Evolutionary conservation across 2,888 invertebrate genomes (phyloP), one percentile per base, ranked within the genome.

Genomic region (Athalia rosae): DNA sequence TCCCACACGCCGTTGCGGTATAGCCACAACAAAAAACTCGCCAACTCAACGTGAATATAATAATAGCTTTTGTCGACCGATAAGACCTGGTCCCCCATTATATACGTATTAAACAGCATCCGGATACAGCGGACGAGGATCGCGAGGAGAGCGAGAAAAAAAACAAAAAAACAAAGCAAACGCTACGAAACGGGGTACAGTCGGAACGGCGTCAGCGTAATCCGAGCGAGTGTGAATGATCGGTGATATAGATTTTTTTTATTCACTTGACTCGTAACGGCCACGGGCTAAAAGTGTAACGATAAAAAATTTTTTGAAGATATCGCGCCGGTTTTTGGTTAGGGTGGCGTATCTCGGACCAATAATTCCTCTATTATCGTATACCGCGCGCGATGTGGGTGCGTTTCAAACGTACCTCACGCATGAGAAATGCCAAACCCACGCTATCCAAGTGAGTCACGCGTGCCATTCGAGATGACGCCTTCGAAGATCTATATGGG

Each of bases 381-480:
- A 15, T 13, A 11, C 48, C 58, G n/a, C n/a, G n/a, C n/a, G n/a
- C n/a, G n/a, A 71, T 71, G 45, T 58, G 71, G 56, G 71, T 48
- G 74, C 11, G 11, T 41, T 74, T 59, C 28, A 28, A 28, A 73
- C 58, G 66, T 28, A 47, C 9, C 9, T 56, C 71, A 84, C 82
- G 83, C 81, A 81, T 80, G 79, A 82, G 79, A 85, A 84, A 87
- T 87, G 84, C 84, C 84, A 66, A 83, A 84, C 87, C 86, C 87
- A 87, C 86, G 87, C 87, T 83, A 28, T 61, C 13, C 84, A 48
- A 73, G 82, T 88, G 88, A 88, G 85, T 87, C 87, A 88, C 85
- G 83, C 85, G 83, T 85, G 84, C 82, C 83, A 79, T 56, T 50
- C 0, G 71, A 71, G 71, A 71, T 71, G 71, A 71, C 71, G 71